phyloP scores from a whole-genome alignment of 2,113 vertebrate species.

The Sinocyclocheilus maitianheensis region DNA sequence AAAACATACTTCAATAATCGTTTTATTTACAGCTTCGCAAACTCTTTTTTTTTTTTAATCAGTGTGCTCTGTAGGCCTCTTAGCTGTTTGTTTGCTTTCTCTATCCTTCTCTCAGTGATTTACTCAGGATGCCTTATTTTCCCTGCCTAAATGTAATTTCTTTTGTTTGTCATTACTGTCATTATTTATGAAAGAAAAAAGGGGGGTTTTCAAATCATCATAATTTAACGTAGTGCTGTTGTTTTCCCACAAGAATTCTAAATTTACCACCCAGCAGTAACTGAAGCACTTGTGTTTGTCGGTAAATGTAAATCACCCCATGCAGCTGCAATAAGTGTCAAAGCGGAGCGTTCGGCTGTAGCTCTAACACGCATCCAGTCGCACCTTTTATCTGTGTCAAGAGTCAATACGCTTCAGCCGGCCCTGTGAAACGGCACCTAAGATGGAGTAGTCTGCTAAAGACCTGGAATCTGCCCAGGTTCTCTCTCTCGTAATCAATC shows the following conservation, averaged over 20 bases:
- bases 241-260: constrained; percentile 17
- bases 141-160: background rate
- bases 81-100: background rate
- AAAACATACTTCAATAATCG: too few relatives aligned
- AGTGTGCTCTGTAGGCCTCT: background rate
- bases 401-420: background rate
- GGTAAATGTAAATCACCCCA: constrained; percentile 28
- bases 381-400: background rate
- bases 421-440: constrained; percentile 1
- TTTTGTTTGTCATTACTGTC: background rate
- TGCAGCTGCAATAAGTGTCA: constrained; percentile 14
- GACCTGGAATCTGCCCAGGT: constrained; percentile 12
- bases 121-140: background rate
- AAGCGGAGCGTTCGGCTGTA: background rate
- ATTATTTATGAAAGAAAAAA: background rate
- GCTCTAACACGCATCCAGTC: background rate
- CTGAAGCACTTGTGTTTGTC: constrained; percentile 22
- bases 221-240: constrained; percentile 25
- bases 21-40: too few relatives aligned
- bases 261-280: constrained; percentile 31
- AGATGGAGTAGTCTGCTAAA: constrained; percentile 3
- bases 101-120: background rate
- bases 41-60: background rate
- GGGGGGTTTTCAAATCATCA: constrained; percentile 7
- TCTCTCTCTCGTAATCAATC: constrained; percentile 27